Conservation (phyloP, 2,888 invertebrate species). For the Seladonia tumulorum region DNA sequence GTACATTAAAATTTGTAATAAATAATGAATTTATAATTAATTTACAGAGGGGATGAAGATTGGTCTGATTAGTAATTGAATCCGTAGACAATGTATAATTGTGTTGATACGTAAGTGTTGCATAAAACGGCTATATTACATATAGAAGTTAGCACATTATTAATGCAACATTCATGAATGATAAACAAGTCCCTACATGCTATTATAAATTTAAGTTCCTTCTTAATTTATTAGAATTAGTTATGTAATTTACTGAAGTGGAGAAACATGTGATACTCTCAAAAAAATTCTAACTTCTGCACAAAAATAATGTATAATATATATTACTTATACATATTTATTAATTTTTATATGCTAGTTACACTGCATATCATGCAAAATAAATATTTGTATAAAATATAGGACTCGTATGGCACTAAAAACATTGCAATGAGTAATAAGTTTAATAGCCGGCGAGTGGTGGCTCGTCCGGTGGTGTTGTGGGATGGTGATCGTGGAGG, state of each 20-base stretch:
- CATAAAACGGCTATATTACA: slow-evolving; percentile 21
- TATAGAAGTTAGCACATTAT: slow-evolving; percentile 25
- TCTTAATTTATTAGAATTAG: slow-evolving; percentile 22
- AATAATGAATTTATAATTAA: slow-evolving; percentile 64
- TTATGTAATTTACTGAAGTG: slow-evolving; percentile 1
- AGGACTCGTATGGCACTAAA: slow-evolving; percentile 37
- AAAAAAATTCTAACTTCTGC: slow-evolving; percentile 42
- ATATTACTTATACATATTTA: slow-evolving; percentile 15
- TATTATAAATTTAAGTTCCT: slow-evolving; percentile 25
- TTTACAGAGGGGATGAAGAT: slow-evolving; percentile 76
- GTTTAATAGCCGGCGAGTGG: too few species aligned
- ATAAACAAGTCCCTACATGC: slow-evolving; percentile 34
- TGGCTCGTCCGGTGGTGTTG: too few species aligned
- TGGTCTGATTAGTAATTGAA: slow-evolving; percentile 71
- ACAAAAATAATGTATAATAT: slow-evolving; percentile 36
- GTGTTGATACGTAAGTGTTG: slow-evolving; percentile 12
- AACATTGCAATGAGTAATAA: slow-evolving; percentile 17
- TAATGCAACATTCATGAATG: slow-evolving; percentile 34
- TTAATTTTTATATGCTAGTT: slow-evolving; percentile 8
- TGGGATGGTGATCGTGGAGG: too few species aligned
- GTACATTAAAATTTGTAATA: slow-evolving; percentile 22
- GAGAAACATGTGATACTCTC: slow-evolving; percentile 40
- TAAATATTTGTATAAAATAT: slow-evolving; percentile 40
- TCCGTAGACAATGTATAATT: slow-evolving; percentile 39
- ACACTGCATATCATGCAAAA: slow-evolving; percentile 30